Evolutionary conservation across 1,140 invertebrate genomes (phyloP), one percentile per base, ranked within the genome.

Genomic region (Geopemphigus sp.): DNA sequence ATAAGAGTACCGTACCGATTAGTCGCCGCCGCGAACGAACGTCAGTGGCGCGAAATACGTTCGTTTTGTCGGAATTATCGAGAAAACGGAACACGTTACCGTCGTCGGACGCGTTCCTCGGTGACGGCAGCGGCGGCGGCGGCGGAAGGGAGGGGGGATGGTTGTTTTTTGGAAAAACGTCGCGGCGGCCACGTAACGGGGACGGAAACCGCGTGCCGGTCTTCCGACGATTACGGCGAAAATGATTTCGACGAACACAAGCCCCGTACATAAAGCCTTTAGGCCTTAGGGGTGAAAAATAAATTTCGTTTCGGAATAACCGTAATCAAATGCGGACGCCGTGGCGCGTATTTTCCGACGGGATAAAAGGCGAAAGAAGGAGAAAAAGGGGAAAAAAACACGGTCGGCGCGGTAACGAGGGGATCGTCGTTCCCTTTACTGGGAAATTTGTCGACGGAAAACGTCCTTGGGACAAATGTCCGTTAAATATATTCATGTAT

Each of bases 401-500:
- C n/a, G 11, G n/a, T n/a, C 0, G 63, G 19, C 11, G n/a, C 4
- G 63, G 29, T 22, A 19, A 19, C 29, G 63, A 68, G 39, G 22
- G 14, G 39, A 68, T 68, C 64, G 15, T 68, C 24, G 47, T 68
- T 39, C n/a, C 66, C 66, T 45, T 68, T 50, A 24, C 66, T 8
- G 45, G 54, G 29, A 76, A 76, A 76, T 59, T 76, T 26, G 72
- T 76, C 72, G 57, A 19, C 39, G 74, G 22, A 61, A 63, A 78
- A 78, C 54, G 56, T 78, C 74, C 54, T 63, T 32, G 54, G 56
- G 74, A 78, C 74, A 78, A 78, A 61, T 26, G 56, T 47, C 74
- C 56, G 32, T 59, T 61, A 78, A 78, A 78, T 50, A 61, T 78
- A 78, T 78, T 78, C 74, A 78, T 78, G 57, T 78, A 78, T 78